These are phyloP conservation scores for Seriola quinqueradiata DNA, from an alignment of 2,113 vertebrate species.

Conservation along the genomic window DNA sequence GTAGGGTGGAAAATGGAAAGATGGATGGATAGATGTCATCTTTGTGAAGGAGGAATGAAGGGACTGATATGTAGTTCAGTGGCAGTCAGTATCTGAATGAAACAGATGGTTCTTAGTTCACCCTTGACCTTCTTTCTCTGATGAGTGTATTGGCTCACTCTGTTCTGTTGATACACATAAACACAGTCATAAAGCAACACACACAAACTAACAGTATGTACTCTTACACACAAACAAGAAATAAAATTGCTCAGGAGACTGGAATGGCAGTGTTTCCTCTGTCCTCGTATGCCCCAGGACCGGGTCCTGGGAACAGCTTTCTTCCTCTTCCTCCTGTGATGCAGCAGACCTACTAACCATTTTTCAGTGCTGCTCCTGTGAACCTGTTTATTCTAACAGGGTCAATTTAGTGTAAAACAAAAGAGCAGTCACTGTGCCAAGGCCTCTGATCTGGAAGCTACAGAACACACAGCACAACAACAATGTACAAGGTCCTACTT, in stretches of 20 bases:
- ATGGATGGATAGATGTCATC: background rate
- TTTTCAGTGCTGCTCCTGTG: background rate
- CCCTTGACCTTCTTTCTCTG: background rate
- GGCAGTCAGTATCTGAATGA: background rate
- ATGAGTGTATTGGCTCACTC: slow-evolving; percentile 8
- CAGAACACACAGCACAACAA: background rate
- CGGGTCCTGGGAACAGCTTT: slow-evolving; percentile 41
- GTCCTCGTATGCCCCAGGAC: slow-evolving; percentile 47
- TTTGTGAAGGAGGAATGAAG: slow-evolving; percentile 21
- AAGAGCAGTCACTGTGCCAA: slow-evolving; percentile 27
- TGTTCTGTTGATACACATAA: background rate
- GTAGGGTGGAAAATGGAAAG: background rate
- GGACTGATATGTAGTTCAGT: background rate
- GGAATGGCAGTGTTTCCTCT: slow-evolving; percentile 54
- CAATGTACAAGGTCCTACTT: background rate
- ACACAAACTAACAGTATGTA: background rate
- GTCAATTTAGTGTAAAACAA: slow-evolving; percentile 45
- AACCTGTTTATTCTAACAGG: slow-evolving; percentile 24
- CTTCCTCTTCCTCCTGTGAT: slow-evolving; percentile 67
- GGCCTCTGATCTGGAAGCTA: slow-evolving; percentile 18
- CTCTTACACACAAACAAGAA: background rate
- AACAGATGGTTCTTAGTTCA: background rate
- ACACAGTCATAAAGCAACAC: background rate
- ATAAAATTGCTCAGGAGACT: slow-evolving; percentile 2
- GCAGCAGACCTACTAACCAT: slow-evolving; percentile 28